Evolutionary conservation across 1,140 invertebrate species (phyloP).

Genomic region (Orius insidiosus): DNA sequence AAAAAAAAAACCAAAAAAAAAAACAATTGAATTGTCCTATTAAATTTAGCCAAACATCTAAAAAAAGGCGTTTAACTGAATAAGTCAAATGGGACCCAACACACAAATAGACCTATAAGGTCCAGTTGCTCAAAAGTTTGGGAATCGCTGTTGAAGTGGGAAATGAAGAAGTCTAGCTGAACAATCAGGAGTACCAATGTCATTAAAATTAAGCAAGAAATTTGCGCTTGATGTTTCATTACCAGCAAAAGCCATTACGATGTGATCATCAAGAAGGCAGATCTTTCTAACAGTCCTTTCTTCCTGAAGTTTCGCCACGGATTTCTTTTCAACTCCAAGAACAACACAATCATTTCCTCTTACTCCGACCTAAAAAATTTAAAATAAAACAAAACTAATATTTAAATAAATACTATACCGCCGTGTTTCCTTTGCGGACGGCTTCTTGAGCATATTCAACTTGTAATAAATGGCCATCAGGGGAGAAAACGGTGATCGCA

Average conservation of each 20-base stretch:
- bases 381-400: background rate
- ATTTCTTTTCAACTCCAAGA: conserved; percentile 98
- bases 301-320: conserved; percentile 95
- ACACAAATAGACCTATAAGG: no score
- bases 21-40: no score
- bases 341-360: conserved; percentile 90
- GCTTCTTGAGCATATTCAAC: conserved; percentile 99
- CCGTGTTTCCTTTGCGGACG: conserved; percentile 97
- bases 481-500: conserved; percentile 99
- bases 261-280: conserved; percentile 93
- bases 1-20: no score
- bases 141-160: no score
- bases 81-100: no score
- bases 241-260: conserved; percentile 99
- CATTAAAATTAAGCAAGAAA: no score
- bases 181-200: no score
- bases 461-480: conserved; percentile 97
- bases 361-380: conserved; percentile 72
- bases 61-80: no score
- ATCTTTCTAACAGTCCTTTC: conserved; percentile 98
- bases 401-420: conserved; percentile 44
- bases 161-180: background rate
- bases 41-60: no score
- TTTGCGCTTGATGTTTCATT: conserved; percentile 16
- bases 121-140: no score